Percentiles rank a stretch among this genome's conserved stretches.
phyloP scores from a whole-genome alignment of 1,140 invertebrate species.

The Stenopsyche tienmushanensis region DNA sequence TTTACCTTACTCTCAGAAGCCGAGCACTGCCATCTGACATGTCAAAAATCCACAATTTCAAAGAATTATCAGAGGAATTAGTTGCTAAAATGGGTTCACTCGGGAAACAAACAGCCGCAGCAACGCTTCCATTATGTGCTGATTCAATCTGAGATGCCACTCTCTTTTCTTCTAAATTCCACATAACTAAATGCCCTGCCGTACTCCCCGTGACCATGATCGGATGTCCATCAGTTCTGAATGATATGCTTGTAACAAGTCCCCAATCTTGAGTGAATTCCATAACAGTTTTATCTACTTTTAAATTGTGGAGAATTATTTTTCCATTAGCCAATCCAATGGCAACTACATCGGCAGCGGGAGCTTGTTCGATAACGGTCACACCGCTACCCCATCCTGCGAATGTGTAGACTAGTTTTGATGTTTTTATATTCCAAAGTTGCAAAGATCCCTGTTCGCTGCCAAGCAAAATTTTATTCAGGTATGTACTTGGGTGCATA shows the following conservation, averaged over 20 bases:
- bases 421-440: slow-evolving; percentile 86
- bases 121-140: slow-evolving; percentile 75
- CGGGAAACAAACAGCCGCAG: slow-evolving; percentile 78
- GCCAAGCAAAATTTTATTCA: slow-evolving; percentile 93
- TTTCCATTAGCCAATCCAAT: slow-evolving; percentile 80
- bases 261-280: slow-evolving; percentile 92
- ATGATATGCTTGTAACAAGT: slow-evolving; percentile 78
- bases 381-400: slow-evolving; percentile 73
- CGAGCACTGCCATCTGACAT: slow-evolving; percentile 84
- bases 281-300: slow-evolving; percentile 81
- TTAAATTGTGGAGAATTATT: slow-evolving; percentile 88
- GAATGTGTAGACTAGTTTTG: slow-evolving; percentile 80
- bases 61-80: slow-evolving; percentile 91
- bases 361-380: slow-evolving; percentile 76
- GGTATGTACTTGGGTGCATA: slow-evolving; percentile 87
- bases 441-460: slow-evolving; percentile 86
- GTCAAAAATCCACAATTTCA: slow-evolving; percentile 97
- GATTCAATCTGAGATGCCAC: slow-evolving; percentile 72
- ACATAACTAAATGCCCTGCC: slow-evolving; percentile 83
- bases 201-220: slow-evolving; percentile 84
- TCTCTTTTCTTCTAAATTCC: slow-evolving; percentile 87
- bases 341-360: slow-evolving; percentile 87
- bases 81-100: slow-evolving; percentile 89
- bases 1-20: slow-evolving; percentile 68
- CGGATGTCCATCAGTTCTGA: slow-evolving; percentile 83